These are phyloP conservation scores for Drosophila pegasa DNA, from an alignment of 2,888 invertebrate species.

Conservation along the genomic window DNA sequence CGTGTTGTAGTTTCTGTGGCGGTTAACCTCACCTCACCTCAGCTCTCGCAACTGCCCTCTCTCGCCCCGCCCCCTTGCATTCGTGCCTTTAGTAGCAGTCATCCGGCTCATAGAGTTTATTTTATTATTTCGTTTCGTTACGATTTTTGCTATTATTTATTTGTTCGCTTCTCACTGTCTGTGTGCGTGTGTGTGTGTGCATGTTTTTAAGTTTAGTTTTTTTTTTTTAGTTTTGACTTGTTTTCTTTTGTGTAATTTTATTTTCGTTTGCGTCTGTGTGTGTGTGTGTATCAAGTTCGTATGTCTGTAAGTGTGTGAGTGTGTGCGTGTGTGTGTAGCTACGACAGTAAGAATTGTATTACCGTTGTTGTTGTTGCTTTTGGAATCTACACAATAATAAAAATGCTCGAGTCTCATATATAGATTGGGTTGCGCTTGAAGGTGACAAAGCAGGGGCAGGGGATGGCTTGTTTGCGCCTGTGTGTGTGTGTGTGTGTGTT, in stretches of 20 bases:
- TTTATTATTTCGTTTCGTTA: conserved; percentile 79
- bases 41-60: background rate
- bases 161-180: conserved; percentile 63
- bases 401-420: conserved; percentile 56
- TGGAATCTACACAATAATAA: conserved; percentile 74
- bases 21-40: conserved; percentile 64
- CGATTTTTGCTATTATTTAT: conserved; percentile 79
- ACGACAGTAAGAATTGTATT: conserved; percentile 79
- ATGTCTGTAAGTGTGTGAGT: conserved; percentile 49
- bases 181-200: conserved; percentile 44
- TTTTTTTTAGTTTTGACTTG: conserved; percentile 75
- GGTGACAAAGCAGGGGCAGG: conserved; percentile 29
- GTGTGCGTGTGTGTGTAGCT: conserved; percentile 61
- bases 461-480: conserved; percentile 20
- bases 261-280: conserved; percentile 57
- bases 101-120: conserved; percentile 74
- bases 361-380: conserved; percentile 60
- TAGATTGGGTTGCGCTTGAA: conserved; percentile 52
- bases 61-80: conserved; percentile 10
- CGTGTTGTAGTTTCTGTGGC: conserved; percentile 61
- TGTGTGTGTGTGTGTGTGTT: conserved; percentile 29
- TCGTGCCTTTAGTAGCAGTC: conserved; percentile 47
- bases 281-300: conserved; percentile 77
- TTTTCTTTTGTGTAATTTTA: conserved; percentile 80
- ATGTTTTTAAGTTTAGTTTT: conserved; percentile 60